Evolutionary conservation across 1,140 invertebrate species (phyloP), one percentile per base, ranked within the genome.

Genomic region (Temnothorax longispinosus): DNA sequence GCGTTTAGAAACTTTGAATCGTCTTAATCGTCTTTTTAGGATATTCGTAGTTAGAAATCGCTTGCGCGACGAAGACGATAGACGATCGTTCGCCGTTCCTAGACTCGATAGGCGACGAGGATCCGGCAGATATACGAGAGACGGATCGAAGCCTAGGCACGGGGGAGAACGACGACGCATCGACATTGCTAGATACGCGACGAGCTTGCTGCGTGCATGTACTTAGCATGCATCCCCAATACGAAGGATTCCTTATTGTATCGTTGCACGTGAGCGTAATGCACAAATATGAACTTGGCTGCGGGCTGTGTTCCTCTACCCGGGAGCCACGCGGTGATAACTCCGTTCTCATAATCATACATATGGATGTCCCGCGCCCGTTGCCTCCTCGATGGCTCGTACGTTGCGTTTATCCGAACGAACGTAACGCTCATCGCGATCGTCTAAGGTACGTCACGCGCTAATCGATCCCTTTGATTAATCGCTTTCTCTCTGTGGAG

Each of bases 211-310:
- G 35, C 64, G 27, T 60, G 35, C 64, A 15, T 60, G 74, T 93
- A 95, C 94, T 95, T 95, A 94, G 91, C 94, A 95, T 95, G 94
- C 94, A 95, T 94, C 94, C 93, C 94, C 92, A 94, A 94, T 95
- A 95, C 93, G 90, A 91, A 93, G 94, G 94, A 95, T 95, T 95
- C 94, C 95, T 95, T 95, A 95, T 95, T 95, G 95, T 95, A 95
- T 95, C 94, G 94, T 93, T 95, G 94, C 94, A 95, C 95, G 95
- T 95, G 95, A 95, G 92, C 86, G 93, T 95, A 95, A 95, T 95
- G 94, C 94, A 94, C 92, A 95, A 95, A 94, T 93, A 92, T 93
- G 93, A 93, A 94, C 93, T 93, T 90, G 90, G 87, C 91, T 93
- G 91, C 93, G 92, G 93, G 93, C 92, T 90, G 65, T 90, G 90